phyloP scores from a whole-genome alignment of 2,113 vertebrate species.

The Candoia aspera region DNA sequence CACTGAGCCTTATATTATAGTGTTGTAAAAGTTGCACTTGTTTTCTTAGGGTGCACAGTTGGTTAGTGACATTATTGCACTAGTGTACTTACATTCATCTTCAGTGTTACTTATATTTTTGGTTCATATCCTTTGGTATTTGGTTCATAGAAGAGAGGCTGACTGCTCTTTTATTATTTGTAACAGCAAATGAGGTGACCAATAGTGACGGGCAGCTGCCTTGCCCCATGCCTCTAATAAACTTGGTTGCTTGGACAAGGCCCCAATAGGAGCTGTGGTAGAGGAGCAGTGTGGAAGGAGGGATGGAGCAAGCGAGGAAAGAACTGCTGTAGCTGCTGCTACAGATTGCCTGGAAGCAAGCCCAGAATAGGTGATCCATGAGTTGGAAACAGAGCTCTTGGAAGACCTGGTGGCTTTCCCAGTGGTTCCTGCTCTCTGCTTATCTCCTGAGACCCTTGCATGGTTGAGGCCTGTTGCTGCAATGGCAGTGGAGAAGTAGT shows the following conservation, averaged over 20 bases:
- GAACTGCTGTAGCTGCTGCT: background rate
- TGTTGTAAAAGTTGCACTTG: background rate
- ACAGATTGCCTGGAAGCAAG: background rate
- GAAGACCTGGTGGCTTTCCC: background rate
- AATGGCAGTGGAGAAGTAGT: background rate
- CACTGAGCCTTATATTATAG: background rate
- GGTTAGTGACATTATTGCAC: background rate
- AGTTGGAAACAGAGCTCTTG: background rate
- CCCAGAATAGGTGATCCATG: background rate
- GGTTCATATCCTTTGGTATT: background rate
- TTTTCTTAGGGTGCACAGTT: background rate
- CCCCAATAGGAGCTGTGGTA: background rate
- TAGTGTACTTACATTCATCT: background rate
- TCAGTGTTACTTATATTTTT: background rate
- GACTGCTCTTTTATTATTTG: background rate
- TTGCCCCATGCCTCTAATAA: background rate
- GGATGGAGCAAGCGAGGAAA: background rate
- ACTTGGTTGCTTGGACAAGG: background rate
- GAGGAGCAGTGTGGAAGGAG: background rate
- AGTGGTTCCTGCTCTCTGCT: background rate
- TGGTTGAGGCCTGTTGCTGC: background rate
- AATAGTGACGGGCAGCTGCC: background rate
- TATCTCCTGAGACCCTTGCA: background rate
- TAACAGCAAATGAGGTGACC: background rate
- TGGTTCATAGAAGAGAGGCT: background rate